phyloP scores from a whole-genome alignment of 2,888 invertebrate genomes.

The Lacanobia wlatinum region DNA sequence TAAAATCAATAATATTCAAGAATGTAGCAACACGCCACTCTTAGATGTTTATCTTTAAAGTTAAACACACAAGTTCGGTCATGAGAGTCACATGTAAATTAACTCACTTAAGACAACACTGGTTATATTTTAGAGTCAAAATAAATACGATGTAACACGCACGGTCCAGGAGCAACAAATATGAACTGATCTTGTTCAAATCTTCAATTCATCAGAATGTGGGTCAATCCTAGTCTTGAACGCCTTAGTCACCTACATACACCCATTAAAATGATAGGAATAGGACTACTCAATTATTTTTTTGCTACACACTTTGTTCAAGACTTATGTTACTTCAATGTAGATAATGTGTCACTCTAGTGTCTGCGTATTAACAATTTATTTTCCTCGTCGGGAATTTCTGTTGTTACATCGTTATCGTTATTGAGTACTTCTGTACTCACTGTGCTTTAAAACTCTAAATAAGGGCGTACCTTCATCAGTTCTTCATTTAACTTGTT shows the following conservation, averaged over 20 bases:
- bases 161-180: conserved; percentile 20
- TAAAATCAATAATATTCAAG: conserved; percentile 34
- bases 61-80: neutral
- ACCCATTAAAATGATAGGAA: neutral
- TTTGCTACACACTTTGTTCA: neutral
- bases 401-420: neutral
- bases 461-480: conserved; percentile 67
- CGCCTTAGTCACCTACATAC: neutral
- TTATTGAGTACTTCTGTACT: conserved; percentile 3
- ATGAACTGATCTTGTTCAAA: conserved; percentile 39
- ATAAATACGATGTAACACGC: conserved; percentile 13
- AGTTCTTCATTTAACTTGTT: conserved; percentile 72
- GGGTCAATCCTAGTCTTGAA: conserved; percentile 30
- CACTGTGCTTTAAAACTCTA: conserved; percentile 40
- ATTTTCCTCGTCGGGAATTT: conserved; percentile 28
- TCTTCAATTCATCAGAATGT: conserved; percentile 26
- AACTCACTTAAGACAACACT: conserved; percentile 2
- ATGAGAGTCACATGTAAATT: neutral
- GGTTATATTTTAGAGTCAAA: neutral
- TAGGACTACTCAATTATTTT: conserved; percentile 1
- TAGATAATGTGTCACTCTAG: neutral
- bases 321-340: neutral
- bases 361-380: neutral
- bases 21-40: neutral
- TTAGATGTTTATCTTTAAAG: conserved; percentile 6